Percentiles rank a stretch among this genome's conserved stretches.
Evolutionary conservation across 2,888 invertebrate species (phyloP).

Genomic region (Allolobophora icterica): DNA sequence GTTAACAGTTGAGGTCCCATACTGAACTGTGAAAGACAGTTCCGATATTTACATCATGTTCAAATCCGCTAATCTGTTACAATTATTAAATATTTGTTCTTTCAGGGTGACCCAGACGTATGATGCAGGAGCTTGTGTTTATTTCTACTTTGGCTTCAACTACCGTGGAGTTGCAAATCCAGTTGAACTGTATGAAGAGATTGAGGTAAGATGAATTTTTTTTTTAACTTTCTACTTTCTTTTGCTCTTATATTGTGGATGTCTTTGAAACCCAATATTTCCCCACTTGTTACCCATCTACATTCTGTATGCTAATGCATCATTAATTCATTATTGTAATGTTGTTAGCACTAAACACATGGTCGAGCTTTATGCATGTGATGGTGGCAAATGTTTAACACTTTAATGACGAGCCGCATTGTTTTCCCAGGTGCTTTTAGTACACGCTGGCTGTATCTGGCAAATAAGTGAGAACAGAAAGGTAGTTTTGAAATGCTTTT

Average conservation of each 20-base stretch:
- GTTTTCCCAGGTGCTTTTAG: too few species aligned
- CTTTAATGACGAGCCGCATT: too few species aligned
- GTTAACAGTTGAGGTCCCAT: not conserved
- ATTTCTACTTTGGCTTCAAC: slow-evolving; percentile 90
- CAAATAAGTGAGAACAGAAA: too few species aligned
- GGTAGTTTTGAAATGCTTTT: too few species aligned
- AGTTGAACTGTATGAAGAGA: slow-evolving; percentile 80
- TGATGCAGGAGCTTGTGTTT: slow-evolving; percentile 96
- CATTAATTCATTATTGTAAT: too few species aligned
- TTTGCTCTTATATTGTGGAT: not conserved
- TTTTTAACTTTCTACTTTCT: not conserved
- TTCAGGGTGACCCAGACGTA: slow-evolving; percentile 89
- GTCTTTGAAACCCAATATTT: not conserved
- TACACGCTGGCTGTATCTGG: too few species aligned
- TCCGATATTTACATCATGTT: too few species aligned
- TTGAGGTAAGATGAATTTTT: slow-evolving; percentile 71
- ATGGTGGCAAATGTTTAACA: too few species aligned
- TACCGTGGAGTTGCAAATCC: slow-evolving; percentile 73
- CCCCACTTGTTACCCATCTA: not conserved
- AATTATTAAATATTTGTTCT: not conserved
- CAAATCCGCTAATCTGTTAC: too few species aligned
- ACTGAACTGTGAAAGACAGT: too few species aligned
- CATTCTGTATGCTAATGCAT: not conserved
- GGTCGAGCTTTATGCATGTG: too few species aligned
- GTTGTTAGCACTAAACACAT: too few species aligned